A percentile compares a stretch with the other conserved stretches of the same genome.
phyloP scores from a whole-genome alignment of 2,797 vertebrate genomes.

The Botia almorhae region DNA sequence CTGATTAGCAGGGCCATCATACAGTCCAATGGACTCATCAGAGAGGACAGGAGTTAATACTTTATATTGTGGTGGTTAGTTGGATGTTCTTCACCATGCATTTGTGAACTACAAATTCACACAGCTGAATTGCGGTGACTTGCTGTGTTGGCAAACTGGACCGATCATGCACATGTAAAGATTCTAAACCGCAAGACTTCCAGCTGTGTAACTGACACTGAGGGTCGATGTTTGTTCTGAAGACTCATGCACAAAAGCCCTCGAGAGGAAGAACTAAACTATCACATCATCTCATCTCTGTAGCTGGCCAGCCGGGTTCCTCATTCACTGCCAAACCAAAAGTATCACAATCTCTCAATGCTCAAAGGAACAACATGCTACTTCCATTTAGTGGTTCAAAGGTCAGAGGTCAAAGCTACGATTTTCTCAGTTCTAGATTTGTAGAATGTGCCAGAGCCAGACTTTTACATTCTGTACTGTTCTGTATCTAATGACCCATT shows the following conservation, averaged over 20 bases:
- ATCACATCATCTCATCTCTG: constrained; percentile 74
- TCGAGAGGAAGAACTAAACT: constrained; percentile 69
- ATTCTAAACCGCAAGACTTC: constrained; percentile 10
- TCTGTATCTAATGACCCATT: too few relatives aligned
- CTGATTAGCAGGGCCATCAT: not conserved
- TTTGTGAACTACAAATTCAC: constrained; percentile 19
- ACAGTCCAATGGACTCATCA: not conserved
- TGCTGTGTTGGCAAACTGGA: constrained; percentile 5
- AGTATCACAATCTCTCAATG: not conserved
- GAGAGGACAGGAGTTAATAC: not conserved
- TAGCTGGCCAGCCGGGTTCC: constrained; percentile 73
- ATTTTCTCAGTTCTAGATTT: constrained; percentile 12
- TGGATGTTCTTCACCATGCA: constrained; percentile 45
- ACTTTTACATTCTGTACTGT: not conserved
- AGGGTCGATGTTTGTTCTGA: constrained; percentile 69
- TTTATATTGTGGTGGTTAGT: not conserved
- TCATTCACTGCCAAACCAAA: constrained; percentile 44
- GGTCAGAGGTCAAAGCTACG: not conserved
- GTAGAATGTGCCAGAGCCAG: constrained; percentile 1
- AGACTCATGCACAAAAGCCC: constrained; percentile 91
- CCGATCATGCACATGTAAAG: constrained; percentile 72
- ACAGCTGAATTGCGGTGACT: constrained; percentile 14
- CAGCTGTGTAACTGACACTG: constrained; percentile 31
- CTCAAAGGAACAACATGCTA: constrained; percentile 23
- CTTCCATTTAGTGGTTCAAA: constrained; percentile 23